Evolutionary conservation across 2,113 vertebrate species (phyloP).

Genomic region (Reinhardtius hippoglossoides): DNA sequence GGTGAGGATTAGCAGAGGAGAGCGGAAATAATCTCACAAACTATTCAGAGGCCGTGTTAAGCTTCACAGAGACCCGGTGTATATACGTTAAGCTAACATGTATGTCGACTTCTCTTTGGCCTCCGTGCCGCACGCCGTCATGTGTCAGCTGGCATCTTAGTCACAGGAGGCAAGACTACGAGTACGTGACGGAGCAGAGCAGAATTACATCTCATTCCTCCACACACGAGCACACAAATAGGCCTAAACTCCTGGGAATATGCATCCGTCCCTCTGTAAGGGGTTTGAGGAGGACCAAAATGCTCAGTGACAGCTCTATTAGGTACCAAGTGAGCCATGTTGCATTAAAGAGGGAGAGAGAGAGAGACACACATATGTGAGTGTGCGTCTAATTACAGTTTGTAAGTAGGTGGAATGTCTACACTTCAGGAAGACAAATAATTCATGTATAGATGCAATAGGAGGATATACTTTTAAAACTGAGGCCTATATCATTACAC

Average conservation of each 20-base stretch:
- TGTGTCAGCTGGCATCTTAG: slow-evolving; percentile 47
- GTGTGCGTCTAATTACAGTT: slow-evolving; percentile 47
- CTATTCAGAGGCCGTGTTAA: slow-evolving; percentile 24
- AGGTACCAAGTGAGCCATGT: slow-evolving; percentile 77
- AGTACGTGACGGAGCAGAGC: slow-evolving; percentile 41
- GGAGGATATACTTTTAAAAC: background rate
- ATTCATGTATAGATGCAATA: slow-evolving; percentile 18
- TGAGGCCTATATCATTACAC: background rate
- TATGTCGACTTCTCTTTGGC: slow-evolving; percentile 5
- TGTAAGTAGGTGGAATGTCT: slow-evolving; percentile 25
- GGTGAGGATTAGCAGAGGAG: slow-evolving; percentile 43
- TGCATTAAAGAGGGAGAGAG: slow-evolving; percentile 54
- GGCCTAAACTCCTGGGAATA: slow-evolving; percentile 65
- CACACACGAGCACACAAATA: slow-evolving; percentile 55
- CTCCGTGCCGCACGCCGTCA: slow-evolving; percentile 8
- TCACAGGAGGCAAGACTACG: slow-evolving; percentile 24
- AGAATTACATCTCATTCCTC: slow-evolving; percentile 56
- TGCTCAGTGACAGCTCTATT: slow-evolving; percentile 77
- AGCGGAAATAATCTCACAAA: slow-evolving; percentile 48
- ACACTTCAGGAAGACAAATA: background rate
- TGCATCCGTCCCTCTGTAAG: slow-evolving; percentile 55
- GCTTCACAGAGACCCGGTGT: background rate
- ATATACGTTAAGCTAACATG: background rate
- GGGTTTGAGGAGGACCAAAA: slow-evolving; percentile 64
- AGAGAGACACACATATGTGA: background rate